These are phyloP conservation scores for Scaptodrosophila latifasciaeformis DNA, from an alignment of 2,888 invertebrate genomes.

Conservation along the genomic window DNA sequence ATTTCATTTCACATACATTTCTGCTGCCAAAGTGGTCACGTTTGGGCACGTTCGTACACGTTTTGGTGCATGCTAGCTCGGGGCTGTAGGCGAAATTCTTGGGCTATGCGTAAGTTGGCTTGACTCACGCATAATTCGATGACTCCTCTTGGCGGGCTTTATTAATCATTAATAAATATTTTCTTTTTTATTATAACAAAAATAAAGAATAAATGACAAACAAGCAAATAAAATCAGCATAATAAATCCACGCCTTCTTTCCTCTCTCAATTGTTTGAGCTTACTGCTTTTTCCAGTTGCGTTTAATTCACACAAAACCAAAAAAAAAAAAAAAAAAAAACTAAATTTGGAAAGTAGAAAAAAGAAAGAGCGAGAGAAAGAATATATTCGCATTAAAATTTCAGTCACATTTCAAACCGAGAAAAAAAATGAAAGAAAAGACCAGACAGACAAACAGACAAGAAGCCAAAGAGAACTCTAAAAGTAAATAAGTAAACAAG, in stretches of 20 bases:
- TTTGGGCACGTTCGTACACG: no score
- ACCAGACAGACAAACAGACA: conserved; percentile 26
- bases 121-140: conserved; percentile 4
- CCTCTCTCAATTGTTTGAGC: conserved; percentile 1
- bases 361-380: conserved; percentile 15
- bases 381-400: conserved; percentile 53
- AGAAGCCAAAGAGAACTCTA: conserved; percentile 30
- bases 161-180: conserved; percentile 51
- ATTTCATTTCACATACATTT: no score
- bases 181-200: conserved; percentile 43
- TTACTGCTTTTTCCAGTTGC: not conserved
- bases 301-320: conserved; percentile 5
- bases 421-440: conserved; percentile 27
- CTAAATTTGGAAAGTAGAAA: conserved; percentile 31
- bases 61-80: no score
- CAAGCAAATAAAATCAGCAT: conserved; percentile 46
- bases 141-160: conserved; percentile 8
- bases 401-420: conserved; percentile 60
- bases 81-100: no score
- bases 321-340: conserved; percentile 21
- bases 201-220: no score
- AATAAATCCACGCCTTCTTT: conserved; percentile 45
- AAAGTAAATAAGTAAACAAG: conserved; percentile 61
- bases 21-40: not conserved
- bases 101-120: not conserved